Base-by-base conservation (phyloP, 2,797 vertebrate species). In the Ispidina lecontei region DNA sequence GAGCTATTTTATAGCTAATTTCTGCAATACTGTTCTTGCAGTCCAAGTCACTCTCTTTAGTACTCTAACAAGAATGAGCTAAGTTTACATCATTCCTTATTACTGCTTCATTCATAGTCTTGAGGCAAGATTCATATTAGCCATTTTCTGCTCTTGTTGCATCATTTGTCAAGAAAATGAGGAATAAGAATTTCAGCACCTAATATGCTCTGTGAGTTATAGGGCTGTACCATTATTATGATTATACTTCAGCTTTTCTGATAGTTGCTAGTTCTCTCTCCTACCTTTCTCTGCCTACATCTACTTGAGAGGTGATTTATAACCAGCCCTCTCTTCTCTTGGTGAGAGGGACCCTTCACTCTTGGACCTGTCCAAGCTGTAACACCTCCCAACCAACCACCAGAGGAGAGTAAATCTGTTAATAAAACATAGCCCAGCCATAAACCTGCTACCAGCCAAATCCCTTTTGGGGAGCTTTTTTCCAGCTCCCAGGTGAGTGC, bases 161-260 rank as follows among this genome's bases (percentile, higher is more conserved):
- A 29, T 75, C 87, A 41, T 97, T 94, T 14, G 18, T 97, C 96
- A 96, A 89, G 93, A 96, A 97, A 97, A 97, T 84, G 86, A 97
- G 95, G 75, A 85, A 89, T 91, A 93, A 91, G 94, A 87, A 91
- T 96, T 93, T 87, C 89, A 96, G 77, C 2, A 1, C 65, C 91
- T 96, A 92, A 94, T 93, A 25, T 11, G 70, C 74, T 74, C 44
- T 73, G 16, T 95, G 96, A 97, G 75, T 97, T 92, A 95, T 51
- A 62, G 60, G 14, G 23, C 55, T 39, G 64, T 58, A 25, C 26
- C 26, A 85, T 73, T 41, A 90, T 75, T 92, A 67, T 71, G 44
- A 90, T 75, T 92, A 67, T 64, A 71, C 89, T 62, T 72, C 51
- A 90, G 71, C 33, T 87, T 89, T 95, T 87, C 91, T 55, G 22